Evolutionary conservation across 2,797 vertebrate species (phyloP), one percentile per base, ranked within the genome.

Genomic region (Halcyon chelicuti): DNA sequence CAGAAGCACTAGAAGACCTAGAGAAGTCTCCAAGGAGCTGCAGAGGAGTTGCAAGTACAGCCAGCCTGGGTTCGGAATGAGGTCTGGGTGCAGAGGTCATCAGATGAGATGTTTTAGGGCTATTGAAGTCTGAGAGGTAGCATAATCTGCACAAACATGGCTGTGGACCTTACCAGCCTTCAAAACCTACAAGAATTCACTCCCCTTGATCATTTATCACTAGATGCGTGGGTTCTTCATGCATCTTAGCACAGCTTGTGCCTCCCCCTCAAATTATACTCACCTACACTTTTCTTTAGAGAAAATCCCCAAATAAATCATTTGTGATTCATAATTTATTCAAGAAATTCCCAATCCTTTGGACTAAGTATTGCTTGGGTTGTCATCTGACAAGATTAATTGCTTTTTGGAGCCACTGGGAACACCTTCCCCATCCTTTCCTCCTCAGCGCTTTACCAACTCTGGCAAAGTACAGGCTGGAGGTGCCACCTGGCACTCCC

Each of bases 361-460:
- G 37, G 55, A 81, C 60, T 10, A 92, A 33, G 68, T 44, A 65
- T 76, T 74, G 68, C 78, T 93, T 87, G 68, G 52, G 65, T 37
- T 93, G 81, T 72, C 91, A 92, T 51, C 61, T 91, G 65, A 83
- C 81, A 89, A 85, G 75, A 94, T 74, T 49, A 74, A 94, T 94
- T 20, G 2, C 49, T 94, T 89, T 74, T 44, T 5, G 4, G 68
- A 83, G 58, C 89, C 37, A 73, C 44, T 47, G 74, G 88, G 75
- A 93, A 57, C 78, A 91, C 65, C 33, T 51, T 94, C 35, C 51
- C 37, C 26, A 23, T 40, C 47, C 49, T 65, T 61, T 62, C 23
- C 51, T 66, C 83, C 86, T 70, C 83, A 55, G 75, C 93, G 77
- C 37, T 87, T 92, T 49, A 68, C 63, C 0, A 0, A 10, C 47